Percentiles rank a stretch among this genome's conserved stretches.
Evolutionary conservation across 2,888 invertebrate species (phyloP).

Genomic region (Hemistola chrysoprasaria): DNA sequence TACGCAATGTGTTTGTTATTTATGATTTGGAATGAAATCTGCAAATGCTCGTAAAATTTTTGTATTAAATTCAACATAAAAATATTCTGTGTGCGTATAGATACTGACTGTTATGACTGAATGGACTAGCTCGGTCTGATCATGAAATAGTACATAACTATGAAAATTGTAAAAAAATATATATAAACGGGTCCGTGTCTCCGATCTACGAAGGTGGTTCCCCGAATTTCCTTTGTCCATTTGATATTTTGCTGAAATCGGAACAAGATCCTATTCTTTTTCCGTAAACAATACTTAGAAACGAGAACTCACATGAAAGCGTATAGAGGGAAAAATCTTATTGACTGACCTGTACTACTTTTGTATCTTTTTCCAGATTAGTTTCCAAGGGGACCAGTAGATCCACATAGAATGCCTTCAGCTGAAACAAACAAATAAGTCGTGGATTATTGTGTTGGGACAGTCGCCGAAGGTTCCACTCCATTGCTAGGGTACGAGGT

Average conservation of each 20-base stretch:
- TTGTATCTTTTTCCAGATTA: slow-evolving; percentile 96
- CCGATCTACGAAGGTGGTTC: no score
- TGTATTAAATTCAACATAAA: slow-evolving; percentile 6
- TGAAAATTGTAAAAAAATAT: no score
- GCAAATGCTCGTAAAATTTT: slow-evolving; percentile 9
- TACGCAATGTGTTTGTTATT: slow-evolving; percentile 20
- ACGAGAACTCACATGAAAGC: slow-evolving; percentile 49
- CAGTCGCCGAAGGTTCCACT: slow-evolving; percentile 26
- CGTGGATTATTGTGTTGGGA: slow-evolving; percentile 36
- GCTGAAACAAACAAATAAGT: slow-evolving; percentile 80
- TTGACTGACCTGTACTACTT: slow-evolving; percentile 91
- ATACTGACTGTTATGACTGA: no score
- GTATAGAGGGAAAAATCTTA: slow-evolving; percentile 53
- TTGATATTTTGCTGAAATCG: slow-evolving; percentile 29
- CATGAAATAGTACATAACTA: no score
- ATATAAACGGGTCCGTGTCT: no score
- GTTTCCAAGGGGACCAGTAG: slow-evolving; percentile 95
- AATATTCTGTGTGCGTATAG: no score
- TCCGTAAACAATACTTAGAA: slow-evolving; percentile 56
- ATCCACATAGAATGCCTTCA: slow-evolving; percentile 97
- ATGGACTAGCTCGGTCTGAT: no score
- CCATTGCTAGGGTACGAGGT: slow-evolving; percentile 6
- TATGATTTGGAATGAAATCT: slow-evolving; percentile 17
- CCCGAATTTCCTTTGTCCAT: no score
- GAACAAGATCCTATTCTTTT: slow-evolving; percentile 32